phyloP scores from a whole-genome alignment of 2,113 vertebrate species.

The Mus pahari region DNA sequence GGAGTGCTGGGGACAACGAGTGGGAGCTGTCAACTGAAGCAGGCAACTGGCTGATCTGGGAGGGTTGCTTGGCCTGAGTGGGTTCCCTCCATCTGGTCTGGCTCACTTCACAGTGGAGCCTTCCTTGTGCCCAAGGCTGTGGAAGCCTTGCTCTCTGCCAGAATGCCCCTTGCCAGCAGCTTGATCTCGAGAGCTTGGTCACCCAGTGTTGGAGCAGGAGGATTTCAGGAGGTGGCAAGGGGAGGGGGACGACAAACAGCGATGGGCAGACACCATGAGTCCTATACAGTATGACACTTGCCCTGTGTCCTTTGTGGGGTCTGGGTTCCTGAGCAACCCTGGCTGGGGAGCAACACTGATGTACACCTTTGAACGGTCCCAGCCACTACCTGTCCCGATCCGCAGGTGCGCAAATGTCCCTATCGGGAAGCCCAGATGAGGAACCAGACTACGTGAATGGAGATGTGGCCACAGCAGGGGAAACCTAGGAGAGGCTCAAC shows the following conservation, averaged over 20 bases:
- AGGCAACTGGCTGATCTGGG: not conserved
- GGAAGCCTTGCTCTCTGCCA: rapidly evolving
- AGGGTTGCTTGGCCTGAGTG: rapidly evolving
- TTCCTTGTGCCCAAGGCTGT: rapidly evolving
- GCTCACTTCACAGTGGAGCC: not conserved
- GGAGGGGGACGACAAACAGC: not conserved
- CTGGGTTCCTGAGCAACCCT: not conserved
- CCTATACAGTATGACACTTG: not conserved
- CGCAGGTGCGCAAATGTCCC: not conserved
- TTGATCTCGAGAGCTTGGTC: not conserved
- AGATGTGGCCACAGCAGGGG: rapidly evolving
- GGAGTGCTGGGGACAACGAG: no score
- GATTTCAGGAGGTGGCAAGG: not conserved
- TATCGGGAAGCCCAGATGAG: conserved; percentile 7
- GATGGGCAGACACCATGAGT: rapidly evolving
- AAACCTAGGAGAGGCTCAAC: not conserved
- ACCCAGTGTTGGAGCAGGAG: rapidly evolving
- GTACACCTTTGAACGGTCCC: rapidly evolving
- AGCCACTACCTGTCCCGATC: not conserved
- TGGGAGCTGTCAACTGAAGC: not conserved
- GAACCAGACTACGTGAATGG: conserved; percentile 86
- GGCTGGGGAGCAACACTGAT: rapidly evolving
- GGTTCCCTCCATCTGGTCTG: not conserved
- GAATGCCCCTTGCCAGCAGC: rapidly evolving
- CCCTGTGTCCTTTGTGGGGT: not conserved